phyloP scores from a whole-genome alignment of 35 echinoderm and acorn worm genomes.

The Apostichopus parvimensis region DNA sequence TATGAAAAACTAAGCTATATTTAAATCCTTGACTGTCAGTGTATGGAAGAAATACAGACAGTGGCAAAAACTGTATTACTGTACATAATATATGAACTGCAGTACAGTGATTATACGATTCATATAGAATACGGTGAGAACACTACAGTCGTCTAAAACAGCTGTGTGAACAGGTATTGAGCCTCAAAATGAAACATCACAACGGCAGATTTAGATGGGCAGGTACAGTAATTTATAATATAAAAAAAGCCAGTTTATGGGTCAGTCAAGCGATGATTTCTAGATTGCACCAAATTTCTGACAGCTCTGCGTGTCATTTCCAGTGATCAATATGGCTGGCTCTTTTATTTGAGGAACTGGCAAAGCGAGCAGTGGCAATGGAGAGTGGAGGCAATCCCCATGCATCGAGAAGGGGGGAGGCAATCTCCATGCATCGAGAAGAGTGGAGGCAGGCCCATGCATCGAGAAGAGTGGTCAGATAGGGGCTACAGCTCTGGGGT shows the following conservation, averaged over 20 bases:
- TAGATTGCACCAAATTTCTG: not conserved
- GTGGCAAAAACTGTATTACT: too few relatives aligned
- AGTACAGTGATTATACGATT: too few relatives aligned
- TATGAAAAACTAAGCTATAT: too few relatives aligned
- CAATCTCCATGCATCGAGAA: not conserved
- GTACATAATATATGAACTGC: too few relatives aligned
- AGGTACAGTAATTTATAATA: constrained; percentile 9
- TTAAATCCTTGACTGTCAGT: too few relatives aligned
- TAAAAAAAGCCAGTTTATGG: not conserved
- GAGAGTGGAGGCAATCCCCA: constrained; percentile 4
- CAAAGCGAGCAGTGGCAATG: not conserved
- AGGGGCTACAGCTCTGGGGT: too few relatives aligned
- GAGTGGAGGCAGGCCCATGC: not conserved
- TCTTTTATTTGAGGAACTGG: constrained; percentile 7
- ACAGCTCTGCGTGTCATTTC: not conserved
- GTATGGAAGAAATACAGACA: too few relatives aligned
- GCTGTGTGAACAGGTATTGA: not conserved
- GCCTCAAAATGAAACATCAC: constrained; percentile 13
- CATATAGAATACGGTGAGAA: too few relatives aligned
- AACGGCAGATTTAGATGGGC: constrained; percentile 12
- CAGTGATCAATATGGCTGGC: constrained; percentile 12
- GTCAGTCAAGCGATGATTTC: constrained; percentile 1
- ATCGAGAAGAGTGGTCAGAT: too few relatives aligned
- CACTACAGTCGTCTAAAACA: too few relatives aligned
- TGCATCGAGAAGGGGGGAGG: not conserved